Conservation (phyloP, 2,888 invertebrate species). For the Girardia tigrina region DNA sequence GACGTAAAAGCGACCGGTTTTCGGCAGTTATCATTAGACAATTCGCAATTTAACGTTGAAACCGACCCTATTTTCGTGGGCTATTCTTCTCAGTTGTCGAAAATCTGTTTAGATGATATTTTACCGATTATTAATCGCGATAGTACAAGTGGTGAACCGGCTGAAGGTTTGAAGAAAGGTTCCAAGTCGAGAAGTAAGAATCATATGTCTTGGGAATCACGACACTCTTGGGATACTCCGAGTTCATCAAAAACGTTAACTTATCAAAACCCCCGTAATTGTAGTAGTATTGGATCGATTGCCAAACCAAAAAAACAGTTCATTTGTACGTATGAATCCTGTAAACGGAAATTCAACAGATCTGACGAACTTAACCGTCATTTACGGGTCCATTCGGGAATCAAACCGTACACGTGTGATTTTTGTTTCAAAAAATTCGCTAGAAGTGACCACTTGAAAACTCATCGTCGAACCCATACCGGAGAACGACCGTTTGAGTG, state of each 20-base stretch:
- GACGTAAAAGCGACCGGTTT: not conserved
- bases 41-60: not conserved
- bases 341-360: slow-evolving; percentile 26
- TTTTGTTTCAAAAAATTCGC: slow-evolving; percentile 35
- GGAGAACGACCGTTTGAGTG: slow-evolving; percentile 36
- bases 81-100: not conserved
- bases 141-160: not conserved
- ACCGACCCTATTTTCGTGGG: not conserved
- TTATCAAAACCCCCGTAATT: not conserved
- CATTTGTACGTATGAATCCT: not conserved
- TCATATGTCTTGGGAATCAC: not conserved
- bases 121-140: not conserved
- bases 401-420: slow-evolving; percentile 33
- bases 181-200: not conserved
- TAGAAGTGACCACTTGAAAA: slow-evolving; percentile 35
- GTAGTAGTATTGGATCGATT: not conserved
- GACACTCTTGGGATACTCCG: not conserved
- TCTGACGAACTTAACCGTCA: slow-evolving; percentile 34
- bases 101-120: not conserved
- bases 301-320: slow-evolving; percentile 53
- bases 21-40: not conserved
- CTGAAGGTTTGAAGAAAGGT: not conserved
- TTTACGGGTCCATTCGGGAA: slow-evolving; percentile 24
- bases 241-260: not conserved
- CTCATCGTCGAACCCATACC: slow-evolving; percentile 34